A percentile compares a stretch with the other conserved stretches of the same genome.
Evolutionary conservation across 1,140 invertebrate genomes (phyloP).

Genomic region (Sminthurinus signatus): DNA sequence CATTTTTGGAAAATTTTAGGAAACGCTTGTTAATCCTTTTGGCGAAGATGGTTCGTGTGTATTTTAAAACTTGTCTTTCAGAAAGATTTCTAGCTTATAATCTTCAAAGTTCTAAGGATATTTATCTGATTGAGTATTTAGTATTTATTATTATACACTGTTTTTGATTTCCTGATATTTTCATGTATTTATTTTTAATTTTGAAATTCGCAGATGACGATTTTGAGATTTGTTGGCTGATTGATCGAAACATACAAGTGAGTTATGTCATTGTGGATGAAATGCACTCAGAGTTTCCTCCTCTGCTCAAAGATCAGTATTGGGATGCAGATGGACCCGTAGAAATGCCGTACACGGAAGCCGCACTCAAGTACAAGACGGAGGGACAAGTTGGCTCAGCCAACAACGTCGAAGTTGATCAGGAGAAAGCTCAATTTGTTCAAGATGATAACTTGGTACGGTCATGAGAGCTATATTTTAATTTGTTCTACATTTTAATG

Average conservation of each 20-base stretch:
- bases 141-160: too few relatives aligned
- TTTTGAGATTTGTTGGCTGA: slow-evolving; percentile 76
- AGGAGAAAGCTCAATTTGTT: too few relatives aligned
- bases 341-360: neutral
- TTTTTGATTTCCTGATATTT: too few relatives aligned
- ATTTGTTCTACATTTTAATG: too few relatives aligned
- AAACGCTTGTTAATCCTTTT: slow-evolving; percentile 77
- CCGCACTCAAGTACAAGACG: neutral
- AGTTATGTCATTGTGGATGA: slow-evolving; percentile 87
- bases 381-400: neutral
- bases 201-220: slow-evolving; percentile 58
- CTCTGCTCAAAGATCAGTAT: slow-evolving; percentile 58
- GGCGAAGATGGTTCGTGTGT: slow-evolving; percentile 57
- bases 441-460: too few relatives aligned
- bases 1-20: too few relatives aligned
- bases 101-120: neutral
- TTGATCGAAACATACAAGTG: slow-evolving; percentile 79
- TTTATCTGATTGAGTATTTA: too few relatives aligned
- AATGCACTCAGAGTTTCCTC: slow-evolving; percentile 85
- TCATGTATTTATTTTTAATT: neutral
- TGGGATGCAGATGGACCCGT: slow-evolving; percentile 42
- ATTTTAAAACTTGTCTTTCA: too few relatives aligned
- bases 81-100: neutral
- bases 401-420: too few relatives aligned
- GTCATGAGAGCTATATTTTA: too few relatives aligned